Conservation (phyloP, 53 echinoderm and acorn worm genomes). For the Arbacia lixula region DNA sequence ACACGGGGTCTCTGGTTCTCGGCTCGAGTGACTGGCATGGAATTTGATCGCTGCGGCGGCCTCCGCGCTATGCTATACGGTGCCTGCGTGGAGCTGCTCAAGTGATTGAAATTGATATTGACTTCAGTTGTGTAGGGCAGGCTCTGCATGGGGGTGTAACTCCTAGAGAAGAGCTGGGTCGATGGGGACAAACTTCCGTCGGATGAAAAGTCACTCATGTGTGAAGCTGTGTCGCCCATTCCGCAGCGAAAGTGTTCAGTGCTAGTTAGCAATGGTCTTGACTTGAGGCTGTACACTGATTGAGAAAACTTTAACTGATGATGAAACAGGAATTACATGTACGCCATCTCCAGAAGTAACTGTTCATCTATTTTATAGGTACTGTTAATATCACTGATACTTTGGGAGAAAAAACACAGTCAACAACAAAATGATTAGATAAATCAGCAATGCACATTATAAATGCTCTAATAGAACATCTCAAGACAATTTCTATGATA, state of each 20-base stretch:
- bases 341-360: no score
- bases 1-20: slow-evolving; percentile 25
- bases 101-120: slow-evolving; percentile 73
- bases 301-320: no score
- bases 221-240: slow-evolving; percentile 81
- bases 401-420: no score
- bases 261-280: slow-evolving; percentile 28
- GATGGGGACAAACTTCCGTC: slow-evolving; percentile 65
- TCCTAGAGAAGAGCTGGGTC: slow-evolving; percentile 60
- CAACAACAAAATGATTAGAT: no score
- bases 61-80: slow-evolving; percentile 18
- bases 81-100: slow-evolving; percentile 50
- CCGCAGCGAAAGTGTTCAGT: slow-evolving; percentile 27
- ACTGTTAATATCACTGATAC: no score
- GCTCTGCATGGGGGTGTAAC: slow-evolving; percentile 67
- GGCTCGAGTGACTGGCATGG: slow-evolving; percentile 65
- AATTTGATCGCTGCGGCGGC: slow-evolving; percentile 72
- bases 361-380: no score
- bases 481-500: no score
- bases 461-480: no score
- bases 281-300: no score
- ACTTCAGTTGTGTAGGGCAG: slow-evolving; percentile 82
- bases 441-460: no score
- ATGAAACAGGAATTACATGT: no score
- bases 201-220: slow-evolving; percentile 64